These are phyloP conservation scores for Oreamnos americanus DNA, from an alignment of 2,113 vertebrate species.

Conservation along the genomic window DNA sequence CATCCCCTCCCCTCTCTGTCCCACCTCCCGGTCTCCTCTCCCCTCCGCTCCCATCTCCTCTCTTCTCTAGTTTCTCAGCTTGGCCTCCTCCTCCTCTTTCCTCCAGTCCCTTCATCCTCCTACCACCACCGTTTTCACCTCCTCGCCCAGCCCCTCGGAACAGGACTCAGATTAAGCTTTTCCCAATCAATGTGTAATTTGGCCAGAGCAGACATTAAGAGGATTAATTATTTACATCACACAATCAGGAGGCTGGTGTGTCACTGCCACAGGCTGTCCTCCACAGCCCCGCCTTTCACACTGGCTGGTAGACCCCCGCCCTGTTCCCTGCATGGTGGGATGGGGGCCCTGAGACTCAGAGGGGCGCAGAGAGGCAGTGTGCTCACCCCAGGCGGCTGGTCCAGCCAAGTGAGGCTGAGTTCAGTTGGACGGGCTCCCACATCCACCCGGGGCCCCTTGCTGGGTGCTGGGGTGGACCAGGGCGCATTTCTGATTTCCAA, in stretches of 20 bases:
- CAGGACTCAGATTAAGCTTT: conserved; percentile 47
- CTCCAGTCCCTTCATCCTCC: neutral
- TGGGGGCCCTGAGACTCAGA: neutral
- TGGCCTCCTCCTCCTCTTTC: neutral
- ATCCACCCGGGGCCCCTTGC: neutral
- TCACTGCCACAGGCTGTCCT: conserved; percentile 49
- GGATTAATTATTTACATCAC: conserved; percentile 79
- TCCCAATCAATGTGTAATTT: conserved; percentile 71
- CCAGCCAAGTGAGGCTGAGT: neutral
- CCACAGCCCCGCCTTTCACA: neutral
- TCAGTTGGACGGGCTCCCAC: rapidly evolving
- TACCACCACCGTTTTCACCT: rapidly evolving
- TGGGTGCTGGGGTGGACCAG: neutral
- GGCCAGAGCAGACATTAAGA: conserved; percentile 63
- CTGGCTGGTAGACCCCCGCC: rapidly evolving
- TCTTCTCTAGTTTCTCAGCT: neutral
- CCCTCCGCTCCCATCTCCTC: neutral
- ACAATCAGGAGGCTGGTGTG: conserved; percentile 74
- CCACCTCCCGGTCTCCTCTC: rapidly evolving
- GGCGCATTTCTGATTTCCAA: neutral
- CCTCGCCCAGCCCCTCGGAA: neutral
- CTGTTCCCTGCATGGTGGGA: rapidly evolving
- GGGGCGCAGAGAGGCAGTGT: neutral
- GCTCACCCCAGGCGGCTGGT: rapidly evolving
- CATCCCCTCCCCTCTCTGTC: neutral